These are phyloP conservation scores for human DNA, from an alignment of 2,113 vertebrate species.

Conservation along the genomic window GRCh38 chr14:55376501-55377000, in stretches of 20 bases:
- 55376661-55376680: not conserved
- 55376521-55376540: not conserved
- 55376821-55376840: not conserved
- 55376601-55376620: not conserved
- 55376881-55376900: too few relatives aligned
- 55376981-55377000: not conserved
- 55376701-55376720: not conserved
- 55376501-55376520: not conserved
- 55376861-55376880: not conserved
- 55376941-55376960: not conserved
- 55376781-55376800: not conserved
- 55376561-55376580: not conserved
- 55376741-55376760: not conserved
- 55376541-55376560: not conserved
- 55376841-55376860: not conserved
- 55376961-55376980: conserved; percentile 1
- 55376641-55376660: not conserved
- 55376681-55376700: not conserved
- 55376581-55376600: not conserved
- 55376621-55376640: not conserved
- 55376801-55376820: not conserved
- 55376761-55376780: not conserved
- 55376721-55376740: not conserved
- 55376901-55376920: not conserved
- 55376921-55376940: not conserved